phyloP scores from a whole-genome alignment of 2,888 invertebrate genomes.

The Ornithoptera priamus region DNA sequence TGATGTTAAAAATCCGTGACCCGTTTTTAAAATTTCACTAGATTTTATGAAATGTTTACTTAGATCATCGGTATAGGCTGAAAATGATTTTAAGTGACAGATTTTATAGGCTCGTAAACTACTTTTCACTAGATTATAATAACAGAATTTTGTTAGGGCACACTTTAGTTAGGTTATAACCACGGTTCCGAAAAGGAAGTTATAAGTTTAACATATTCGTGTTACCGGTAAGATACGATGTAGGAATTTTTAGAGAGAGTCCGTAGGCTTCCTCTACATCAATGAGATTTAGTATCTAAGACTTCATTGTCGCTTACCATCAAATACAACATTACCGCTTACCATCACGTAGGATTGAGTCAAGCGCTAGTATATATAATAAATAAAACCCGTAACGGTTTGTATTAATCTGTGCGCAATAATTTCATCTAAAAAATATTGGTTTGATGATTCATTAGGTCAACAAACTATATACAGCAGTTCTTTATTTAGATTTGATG shows the following conservation, averaged over 20 bases:
- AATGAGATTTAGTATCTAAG: too few species aligned
- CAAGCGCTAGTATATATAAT: too few species aligned
- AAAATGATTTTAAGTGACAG: slow-evolving; percentile 8
- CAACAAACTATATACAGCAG: slow-evolving; percentile 46
- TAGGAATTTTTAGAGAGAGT: too few species aligned
- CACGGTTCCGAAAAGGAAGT: too few species aligned
- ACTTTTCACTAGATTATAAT: slow-evolving; percentile 1
- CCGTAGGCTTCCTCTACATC: too few species aligned
- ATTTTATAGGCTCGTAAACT: slow-evolving; percentile 14
- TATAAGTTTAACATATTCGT: too few species aligned
- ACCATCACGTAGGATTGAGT: too few species aligned
- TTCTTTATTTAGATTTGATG: slow-evolving; percentile 47
- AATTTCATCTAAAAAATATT: slow-evolving; percentile 36
- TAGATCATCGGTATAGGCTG: slow-evolving; percentile 3
- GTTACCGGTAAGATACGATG: too few species aligned
- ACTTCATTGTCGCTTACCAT: too few species aligned
- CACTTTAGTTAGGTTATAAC: too few species aligned
- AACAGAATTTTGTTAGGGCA: background rate
- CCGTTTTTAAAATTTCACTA: slow-evolving; percentile 15
- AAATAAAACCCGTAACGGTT: slow-evolving; percentile 10
- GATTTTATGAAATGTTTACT: slow-evolving; percentile 16
- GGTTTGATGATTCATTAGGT: slow-evolving; percentile 52
- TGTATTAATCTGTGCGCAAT: slow-evolving; percentile 31
- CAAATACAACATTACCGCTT: too few species aligned
- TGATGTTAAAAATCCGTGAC: slow-evolving; percentile 2